These are phyloP conservation scores for Acanthurus lineatus DNA, from an alignment of 2,797 vertebrate genomes.

Conservation along the genomic window DNA sequence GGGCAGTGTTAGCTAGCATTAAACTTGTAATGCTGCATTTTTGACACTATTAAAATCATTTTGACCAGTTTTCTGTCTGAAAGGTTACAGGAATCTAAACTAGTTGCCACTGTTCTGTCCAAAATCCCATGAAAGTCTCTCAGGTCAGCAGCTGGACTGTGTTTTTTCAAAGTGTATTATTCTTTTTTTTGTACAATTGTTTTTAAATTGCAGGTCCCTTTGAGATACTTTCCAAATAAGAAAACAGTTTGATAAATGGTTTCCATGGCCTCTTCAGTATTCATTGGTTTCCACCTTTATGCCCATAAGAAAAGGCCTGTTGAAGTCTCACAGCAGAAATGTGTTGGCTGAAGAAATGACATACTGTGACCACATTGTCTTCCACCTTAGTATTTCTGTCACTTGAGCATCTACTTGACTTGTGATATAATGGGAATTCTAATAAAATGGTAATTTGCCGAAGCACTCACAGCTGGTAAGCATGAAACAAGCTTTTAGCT, in stretches of 20 bases:
- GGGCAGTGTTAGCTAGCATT: constrained; percentile 1
- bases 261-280: too few relatives aligned
- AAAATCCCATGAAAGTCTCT: constrained; percentile 25
- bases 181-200: constrained; percentile 11
- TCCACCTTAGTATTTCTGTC: constrained; percentile 13
- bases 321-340: neutral
- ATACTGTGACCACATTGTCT: neutral
- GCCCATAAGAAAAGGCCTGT: neutral
- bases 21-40: constrained; percentile 4
- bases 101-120: constrained; percentile 17
- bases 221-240: neutral
- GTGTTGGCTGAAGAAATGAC: neutral
- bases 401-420: constrained; percentile 24
- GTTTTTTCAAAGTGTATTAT: neutral
- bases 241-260: too few relatives aligned
- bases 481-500: constrained; percentile 16
- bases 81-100: constrained; percentile 15
- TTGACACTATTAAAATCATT: neutral
- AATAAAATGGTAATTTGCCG: constrained; percentile 31
- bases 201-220: constrained; percentile 22
- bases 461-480: constrained; percentile 26
- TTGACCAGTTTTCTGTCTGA: constrained; percentile 11
- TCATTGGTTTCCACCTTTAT: too few relatives aligned
- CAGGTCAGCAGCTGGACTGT: constrained; percentile 16
- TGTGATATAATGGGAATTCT: constrained; percentile 20